Base-by-base conservation (phyloP, 2,888 invertebrate genomes). In the Limnephilus marmoratus region DNA sequence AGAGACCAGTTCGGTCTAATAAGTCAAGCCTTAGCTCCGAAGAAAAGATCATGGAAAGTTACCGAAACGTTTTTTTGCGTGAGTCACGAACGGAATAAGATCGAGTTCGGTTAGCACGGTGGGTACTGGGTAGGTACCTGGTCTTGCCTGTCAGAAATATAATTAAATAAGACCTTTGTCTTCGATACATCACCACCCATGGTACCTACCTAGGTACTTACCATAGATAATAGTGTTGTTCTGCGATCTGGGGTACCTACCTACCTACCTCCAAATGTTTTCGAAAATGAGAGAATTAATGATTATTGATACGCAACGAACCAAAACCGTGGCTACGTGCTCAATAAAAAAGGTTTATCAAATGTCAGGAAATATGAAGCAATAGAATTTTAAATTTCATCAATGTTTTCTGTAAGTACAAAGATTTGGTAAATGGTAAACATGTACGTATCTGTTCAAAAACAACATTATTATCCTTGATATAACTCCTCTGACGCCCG, bases 391-490 rank as follows among this genome's bases (percentile, higher is more conserved):
- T 37, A 37, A 83, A 83, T 83, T 83, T 37, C 83, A 37, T 83
- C 83, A 83, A 83, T 37, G 83, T 83, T 83, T 34, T 83, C 68
- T 68, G 68, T 37, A 37, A 0, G 37, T 37, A 24, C 37, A 37
- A 37, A 83, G 83, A 37, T 83, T 83, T 83, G 31, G 83, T 37
- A 83, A 83, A 83, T 18, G 24, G 31, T 37, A 41, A 37, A 41
- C 37, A 41, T 18, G 24, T 18, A 24, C 15, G 83, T 41, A 41
- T 41, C 37, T 83, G 34, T 87, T 53, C 87, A n/a, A 87, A 87
- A 87, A 87, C 87, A 87, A 87, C 29, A 53, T 87, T 87, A 87
- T 87, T 49, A 87, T 87, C 53, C 87, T 87, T 53, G 87, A 87
- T 87, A 87, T 49, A 87, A 31, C 49, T 18, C 87, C 45, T 87